These are phyloP conservation scores for Ornithoptera alexandrae DNA, from an alignment of 2,888 invertebrate species.

Conservation along the genomic window DNA sequence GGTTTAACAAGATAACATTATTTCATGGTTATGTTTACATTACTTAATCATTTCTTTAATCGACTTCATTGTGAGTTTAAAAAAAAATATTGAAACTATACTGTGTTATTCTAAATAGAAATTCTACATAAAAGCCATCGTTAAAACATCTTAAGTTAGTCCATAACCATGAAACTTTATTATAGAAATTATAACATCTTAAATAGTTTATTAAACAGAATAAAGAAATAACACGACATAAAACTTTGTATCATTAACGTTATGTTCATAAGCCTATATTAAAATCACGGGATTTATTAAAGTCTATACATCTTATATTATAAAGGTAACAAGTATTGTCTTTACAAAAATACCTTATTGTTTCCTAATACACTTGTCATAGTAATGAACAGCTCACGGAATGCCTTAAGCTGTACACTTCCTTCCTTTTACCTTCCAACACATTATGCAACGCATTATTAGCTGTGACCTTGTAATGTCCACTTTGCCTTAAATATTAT, in stretches of 20 bases:
- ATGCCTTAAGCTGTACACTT: constrained; percentile 8
- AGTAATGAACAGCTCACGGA: constrained; percentile 11
- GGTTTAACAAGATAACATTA: not conserved
- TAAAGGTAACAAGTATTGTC: not conserved
- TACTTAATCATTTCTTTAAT: not conserved
- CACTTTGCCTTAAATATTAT: constrained; percentile 23
- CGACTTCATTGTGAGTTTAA: too few species aligned
- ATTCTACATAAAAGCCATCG: too few species aligned
- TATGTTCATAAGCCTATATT: not conserved
- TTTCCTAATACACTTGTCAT: not conserved
- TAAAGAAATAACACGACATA: too few species aligned
- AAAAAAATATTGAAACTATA: too few species aligned
- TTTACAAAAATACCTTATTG: not conserved
- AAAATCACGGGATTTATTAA: not conserved
- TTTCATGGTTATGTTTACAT: not conserved
- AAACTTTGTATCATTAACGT: not conserved
- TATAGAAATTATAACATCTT: too few species aligned
- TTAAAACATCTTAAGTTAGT: too few species aligned
- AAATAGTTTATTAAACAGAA: too few species aligned
- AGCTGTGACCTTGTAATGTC: constrained; percentile 12
- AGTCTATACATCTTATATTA: not conserved
- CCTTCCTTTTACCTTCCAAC: constrained; percentile 25
- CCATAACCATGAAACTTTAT: too few species aligned
- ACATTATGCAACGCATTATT: constrained; percentile 11
- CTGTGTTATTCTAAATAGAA: too few species aligned